Base-by-base conservation (phyloP, 1,140 invertebrate genomes). In the Drosophila sp. region DNA sequence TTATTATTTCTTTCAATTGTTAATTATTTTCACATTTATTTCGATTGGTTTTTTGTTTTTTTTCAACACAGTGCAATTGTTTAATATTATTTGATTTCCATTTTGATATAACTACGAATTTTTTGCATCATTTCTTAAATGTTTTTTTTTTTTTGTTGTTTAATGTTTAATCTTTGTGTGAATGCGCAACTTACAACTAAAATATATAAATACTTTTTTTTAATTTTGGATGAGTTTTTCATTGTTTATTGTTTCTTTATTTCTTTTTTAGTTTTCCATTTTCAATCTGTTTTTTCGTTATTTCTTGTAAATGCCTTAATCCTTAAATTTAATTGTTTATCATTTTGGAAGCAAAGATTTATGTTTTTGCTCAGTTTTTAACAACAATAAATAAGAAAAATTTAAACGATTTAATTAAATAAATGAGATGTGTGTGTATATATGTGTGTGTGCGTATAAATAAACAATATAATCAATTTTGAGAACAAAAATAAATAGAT, bases 331-430 rank as follows among this genome's bases (percentile, higher is more conserved):
- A 8, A 27, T 27, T 50, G 5, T 25, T 74, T 33, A 61, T 68
- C 40, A 68, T 75, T 35, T 63, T 76, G 72, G 73, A 76, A 76
- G 73, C 73, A 76, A 76, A 76, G 72, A 63, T 76, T 64, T 63
- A 27, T 29, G 54, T 17, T 64, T 17, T 76, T 76, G 73, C 73
- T 76, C 58, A 55, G 44, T 64, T 76, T 58, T 33, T 35, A 76
- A 76, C 73, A 76, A 76, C 73, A 76, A 41, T 73, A 60, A 60
- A 55, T 75, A 61, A 74, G 56, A 38, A 50, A 58, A 70, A 58
- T 32, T 58, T 38, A 70, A 68, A 70, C 4, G 62, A 67, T 67
- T 61, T 7, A 75, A 47, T 38, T 57, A 47, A 40, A 75, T 58
- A 58, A 17, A 60, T 75, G 72, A 75, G 72, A 75, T 27, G 44